A percentile compares a stretch with the other conserved stretches of the same genome.
Conservation (phyloP, 2,888 invertebrate species). For the Lasius platythorax region DNA sequence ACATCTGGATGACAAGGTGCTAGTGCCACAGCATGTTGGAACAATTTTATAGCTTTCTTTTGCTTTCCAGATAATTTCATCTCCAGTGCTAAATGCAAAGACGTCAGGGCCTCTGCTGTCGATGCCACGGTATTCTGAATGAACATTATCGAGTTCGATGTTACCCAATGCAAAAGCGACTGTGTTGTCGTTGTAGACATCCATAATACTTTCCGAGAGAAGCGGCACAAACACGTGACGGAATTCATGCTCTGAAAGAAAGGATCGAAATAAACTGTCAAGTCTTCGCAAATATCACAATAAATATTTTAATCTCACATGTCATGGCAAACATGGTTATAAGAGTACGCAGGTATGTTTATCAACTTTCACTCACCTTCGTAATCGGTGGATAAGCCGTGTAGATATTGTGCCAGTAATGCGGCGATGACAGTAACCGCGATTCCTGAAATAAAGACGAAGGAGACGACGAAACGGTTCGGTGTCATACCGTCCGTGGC, state of each 20-base stretch:
- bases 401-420: too few relatives aligned
- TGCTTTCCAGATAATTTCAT: slow-evolving; percentile 94
- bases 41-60: slow-evolving; percentile 94
- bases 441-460: too few relatives aligned
- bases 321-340: too few relatives aligned
- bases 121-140: slow-evolving; percentile 82
- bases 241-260: too few relatives aligned
- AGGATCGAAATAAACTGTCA: too few relatives aligned
- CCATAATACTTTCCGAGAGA: slow-evolving; percentile 77
- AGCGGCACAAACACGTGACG: slow-evolving; percentile 78
- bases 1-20: slow-evolving; percentile 97
- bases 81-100: slow-evolving; percentile 94
- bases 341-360: background rate
- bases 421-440: too few relatives aligned
- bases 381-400: too few relatives aligned
- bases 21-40: slow-evolving; percentile 96
- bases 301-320: background rate
- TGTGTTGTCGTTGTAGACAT: slow-evolving; percentile 79
- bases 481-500: too few relatives aligned
- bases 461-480: too few relatives aligned
- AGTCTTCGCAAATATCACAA: too few relatives aligned
- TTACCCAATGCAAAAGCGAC: slow-evolving; percentile 64
- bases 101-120: slow-evolving; percentile 93
- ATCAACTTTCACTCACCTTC: background rate
- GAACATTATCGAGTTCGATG: background rate